Evolutionary conservation across 1,140 invertebrate species (phyloP).

Genomic region (Uloborus diversus): DNA sequence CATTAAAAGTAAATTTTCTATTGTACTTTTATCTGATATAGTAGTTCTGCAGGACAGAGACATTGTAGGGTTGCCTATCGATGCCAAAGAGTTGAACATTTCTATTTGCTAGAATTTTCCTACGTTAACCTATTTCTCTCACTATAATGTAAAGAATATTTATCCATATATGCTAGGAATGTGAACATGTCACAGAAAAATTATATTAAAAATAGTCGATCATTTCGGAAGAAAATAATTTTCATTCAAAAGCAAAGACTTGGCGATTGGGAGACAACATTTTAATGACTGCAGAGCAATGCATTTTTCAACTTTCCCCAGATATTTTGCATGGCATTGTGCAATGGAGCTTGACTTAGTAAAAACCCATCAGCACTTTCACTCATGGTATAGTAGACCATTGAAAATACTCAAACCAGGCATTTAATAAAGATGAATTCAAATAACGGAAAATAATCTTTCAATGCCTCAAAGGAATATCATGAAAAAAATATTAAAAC

Average conservation of each 20-base stretch:
- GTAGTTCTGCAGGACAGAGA: slow-evolving; percentile 25
- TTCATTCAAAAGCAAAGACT: neutral
- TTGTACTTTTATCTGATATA: slow-evolving; percentile 43
- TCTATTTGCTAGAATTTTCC: neutral
- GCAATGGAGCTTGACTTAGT: no score
- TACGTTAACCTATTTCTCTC: slow-evolving; percentile 8
- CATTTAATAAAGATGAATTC: no score
- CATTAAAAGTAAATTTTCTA: slow-evolving; percentile 33
- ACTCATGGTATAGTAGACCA: no score
- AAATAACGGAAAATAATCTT: no score
- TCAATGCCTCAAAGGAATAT: no score
- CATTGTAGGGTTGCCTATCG: slow-evolving; percentile 41
- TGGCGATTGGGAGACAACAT: no score
- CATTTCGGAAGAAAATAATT: neutral
- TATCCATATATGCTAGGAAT: slow-evolving; percentile 2
- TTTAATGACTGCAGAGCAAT: no score
- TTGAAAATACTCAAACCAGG: no score
- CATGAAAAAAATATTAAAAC: no score
- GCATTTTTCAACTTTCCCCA: no score
- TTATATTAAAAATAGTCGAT: neutral
- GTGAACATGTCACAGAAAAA: neutral
- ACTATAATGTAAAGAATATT: slow-evolving; percentile 10
- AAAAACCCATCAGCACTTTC: no score
- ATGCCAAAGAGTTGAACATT: slow-evolving; percentile 23
- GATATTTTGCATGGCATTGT: no score